Conservation (phyloP, 23 tunicate genomes). For the Ascidia mentula region DNA sequence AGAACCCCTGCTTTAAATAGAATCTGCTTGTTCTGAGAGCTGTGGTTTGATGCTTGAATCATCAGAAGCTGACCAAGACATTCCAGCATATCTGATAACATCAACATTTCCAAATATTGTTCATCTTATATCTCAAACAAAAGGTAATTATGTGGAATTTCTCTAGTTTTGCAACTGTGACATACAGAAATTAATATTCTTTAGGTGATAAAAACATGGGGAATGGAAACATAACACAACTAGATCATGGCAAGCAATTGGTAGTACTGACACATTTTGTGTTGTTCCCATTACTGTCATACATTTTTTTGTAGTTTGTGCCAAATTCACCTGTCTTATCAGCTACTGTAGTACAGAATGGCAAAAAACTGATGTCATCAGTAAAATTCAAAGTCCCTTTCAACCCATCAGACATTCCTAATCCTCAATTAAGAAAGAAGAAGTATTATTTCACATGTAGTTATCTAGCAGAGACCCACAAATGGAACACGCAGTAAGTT, state of each 20-base stretch:
- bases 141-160: background rate
- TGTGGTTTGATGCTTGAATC: background rate
- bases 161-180: too few species aligned
- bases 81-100: conserved; percentile 9
- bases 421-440: conserved; percentile 10
- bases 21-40: too few species aligned
- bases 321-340: conserved; percentile 57
- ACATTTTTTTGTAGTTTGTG: conserved; percentile 30
- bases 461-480: conserved; percentile 21
- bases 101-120: conserved; percentile 25
- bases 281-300: background rate
- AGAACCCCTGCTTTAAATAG: too few species aligned
- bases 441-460: conserved; percentile 67
- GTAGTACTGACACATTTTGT: background rate
- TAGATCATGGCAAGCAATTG: background rate
- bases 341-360: conserved; percentile 45
- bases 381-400: conserved; percentile 43
- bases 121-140: conserved; percentile 28
- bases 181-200: too few species aligned
- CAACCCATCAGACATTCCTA: conserved; percentile 30
- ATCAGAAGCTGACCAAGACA: background rate
- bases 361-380: conserved; percentile 13
- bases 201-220: background rate
- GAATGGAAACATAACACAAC: background rate
- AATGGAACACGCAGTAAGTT: conserved; percentile 37